Conservation (phyloP, 2,797 vertebrate genomes). For the Chloroceryle amazona region DNA sequence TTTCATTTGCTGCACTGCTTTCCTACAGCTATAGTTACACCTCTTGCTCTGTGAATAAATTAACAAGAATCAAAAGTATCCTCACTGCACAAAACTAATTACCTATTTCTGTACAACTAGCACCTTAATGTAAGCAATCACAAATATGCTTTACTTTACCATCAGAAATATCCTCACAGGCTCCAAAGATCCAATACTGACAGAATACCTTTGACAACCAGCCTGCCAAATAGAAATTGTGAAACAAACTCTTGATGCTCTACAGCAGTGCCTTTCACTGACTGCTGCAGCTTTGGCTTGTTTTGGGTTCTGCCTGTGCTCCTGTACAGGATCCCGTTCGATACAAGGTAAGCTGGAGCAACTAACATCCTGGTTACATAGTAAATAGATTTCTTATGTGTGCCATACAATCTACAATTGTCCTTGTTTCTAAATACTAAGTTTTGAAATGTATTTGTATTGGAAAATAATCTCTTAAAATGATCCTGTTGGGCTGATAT, state of each 20-base stretch:
- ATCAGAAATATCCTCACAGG: not conserved
- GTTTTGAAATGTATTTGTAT: not conserved
- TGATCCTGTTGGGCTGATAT: accelerated
- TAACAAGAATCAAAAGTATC: not conserved
- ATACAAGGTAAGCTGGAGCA: not conserved
- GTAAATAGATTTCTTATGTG: not conserved
- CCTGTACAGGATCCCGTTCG: not conserved
- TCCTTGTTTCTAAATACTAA: not conserved
- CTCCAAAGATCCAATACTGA: not conserved
- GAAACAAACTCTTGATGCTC: not conserved
- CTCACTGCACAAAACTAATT: not conserved
- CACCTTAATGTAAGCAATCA: not conserved
- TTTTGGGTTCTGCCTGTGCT: not conserved
- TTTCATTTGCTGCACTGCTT: not conserved
- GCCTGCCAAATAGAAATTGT: not conserved
- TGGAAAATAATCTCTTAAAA: not conserved
- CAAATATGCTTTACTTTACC: not conserved
- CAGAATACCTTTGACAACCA: not conserved
- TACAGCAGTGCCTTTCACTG: not conserved
- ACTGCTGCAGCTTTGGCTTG: not conserved
- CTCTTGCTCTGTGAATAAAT: not conserved
- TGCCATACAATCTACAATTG: not conserved
- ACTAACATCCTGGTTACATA: not conserved
- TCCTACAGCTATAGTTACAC: not conserved
- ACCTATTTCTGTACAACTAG: not conserved